Evolutionary conservation across 2,888 invertebrate species (phyloP).

Genomic region (Pheosia gnoma): DNA sequence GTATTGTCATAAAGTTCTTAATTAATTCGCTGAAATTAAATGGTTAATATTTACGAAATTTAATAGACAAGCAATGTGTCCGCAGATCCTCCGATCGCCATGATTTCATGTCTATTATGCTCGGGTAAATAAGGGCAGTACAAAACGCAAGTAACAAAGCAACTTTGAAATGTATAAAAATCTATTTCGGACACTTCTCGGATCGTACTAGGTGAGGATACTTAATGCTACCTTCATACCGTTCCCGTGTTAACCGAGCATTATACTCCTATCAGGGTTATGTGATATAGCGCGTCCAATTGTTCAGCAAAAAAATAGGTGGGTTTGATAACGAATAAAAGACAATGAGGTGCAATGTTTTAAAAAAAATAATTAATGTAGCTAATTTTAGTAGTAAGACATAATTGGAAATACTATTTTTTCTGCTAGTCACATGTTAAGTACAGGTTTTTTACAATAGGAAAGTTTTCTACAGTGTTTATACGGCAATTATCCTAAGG

Average conservation of each 20-base stretch:
- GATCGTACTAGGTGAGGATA: too few relatives aligned
- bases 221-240: too few relatives aligned
- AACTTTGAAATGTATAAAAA: too few relatives aligned
- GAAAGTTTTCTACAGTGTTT: conserved; percentile 22
- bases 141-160: too few relatives aligned
- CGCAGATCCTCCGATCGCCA: neutral
- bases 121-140: too few relatives aligned
- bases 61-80: neutral
- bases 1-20: too few relatives aligned
- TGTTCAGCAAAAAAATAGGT: neutral
- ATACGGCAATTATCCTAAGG: conserved; percentile 1
- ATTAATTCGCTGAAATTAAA: neutral
- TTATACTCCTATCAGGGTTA: neutral
- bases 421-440: conserved; percentile 50
- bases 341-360: conserved; percentile 32
- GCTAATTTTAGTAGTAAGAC: conserved; percentile 35
- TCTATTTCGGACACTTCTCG: too few relatives aligned
- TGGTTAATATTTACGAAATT: neutral
- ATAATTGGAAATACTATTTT: conserved; percentile 19
- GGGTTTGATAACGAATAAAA: conserved; percentile 24
- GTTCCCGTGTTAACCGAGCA: too few relatives aligned
- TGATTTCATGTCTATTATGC: neutral
- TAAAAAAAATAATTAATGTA: conserved; percentile 23
- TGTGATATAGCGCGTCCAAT: neutral
- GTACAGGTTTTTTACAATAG: conserved; percentile 37